Evolutionary conservation across 2,113 vertebrate species (phyloP), one percentile per base, ranked within the genome.

Genomic region (Penelope pileata): DNA sequence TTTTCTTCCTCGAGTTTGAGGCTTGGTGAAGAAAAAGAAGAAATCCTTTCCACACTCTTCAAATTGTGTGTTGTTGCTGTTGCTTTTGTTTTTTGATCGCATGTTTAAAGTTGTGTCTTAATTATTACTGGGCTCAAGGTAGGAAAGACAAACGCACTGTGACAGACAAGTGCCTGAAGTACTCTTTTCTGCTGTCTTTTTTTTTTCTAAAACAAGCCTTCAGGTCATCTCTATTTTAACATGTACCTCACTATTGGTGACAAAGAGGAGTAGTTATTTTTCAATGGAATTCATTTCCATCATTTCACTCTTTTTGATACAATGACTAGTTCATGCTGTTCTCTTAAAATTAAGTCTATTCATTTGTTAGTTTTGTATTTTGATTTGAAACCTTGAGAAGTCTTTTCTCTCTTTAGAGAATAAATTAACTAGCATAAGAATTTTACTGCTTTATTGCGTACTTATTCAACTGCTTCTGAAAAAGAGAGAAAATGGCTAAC

Each of bases 201-300:
- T 3, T 48, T 56, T 45, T 62, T 54, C 29, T 24, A n/a, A 32
- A 53, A 53, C 6, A 67, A 9, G 13, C 8, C 32, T 64, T 13
- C 56, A 51, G 18, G 4, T 30, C 24, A 74, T 7, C 3, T 5
- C 1, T 60, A 5, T 64, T 73, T 56, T 48, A 60, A 60, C 63
- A 9, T 7, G 1, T 42, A 2, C 3, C 29, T 72, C 26, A 53
- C 2, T 73, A 4, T 13, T 73, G 21, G 50, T 7, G 8, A 1
- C 19, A n/a, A 64, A 56, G 16, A 74, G 2, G 1, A 30, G 8
- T 40, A 67, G 66, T 48, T 40, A 27, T 45, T 67, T 81, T 56
- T 73, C 34, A 50, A 8, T 13, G 32, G 3, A 72, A 56, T 21
- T 8, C 26, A 10, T 82, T 83, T 53, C 82, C 16, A 48, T 23